These are phyloP conservation scores for Gasteruption jaculator DNA, from an alignment of 2,888 invertebrate species.

Conservation along the genomic window DNA sequence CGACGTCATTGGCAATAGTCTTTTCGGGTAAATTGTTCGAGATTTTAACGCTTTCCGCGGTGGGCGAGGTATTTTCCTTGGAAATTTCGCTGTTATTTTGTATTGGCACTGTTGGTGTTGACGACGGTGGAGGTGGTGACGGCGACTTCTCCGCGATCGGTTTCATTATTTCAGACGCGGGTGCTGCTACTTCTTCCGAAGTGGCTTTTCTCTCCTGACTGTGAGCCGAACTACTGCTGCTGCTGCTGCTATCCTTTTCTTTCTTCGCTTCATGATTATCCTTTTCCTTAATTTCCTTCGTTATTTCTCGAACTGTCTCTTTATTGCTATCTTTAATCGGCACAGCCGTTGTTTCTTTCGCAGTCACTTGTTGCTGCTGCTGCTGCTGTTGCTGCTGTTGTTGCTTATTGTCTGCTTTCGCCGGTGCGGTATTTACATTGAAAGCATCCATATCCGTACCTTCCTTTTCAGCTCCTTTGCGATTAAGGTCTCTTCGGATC, in stretches of 20 bases:
- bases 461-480: conserved; percentile 59
- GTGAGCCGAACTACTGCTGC: conserved; percentile 7
- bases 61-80: no score
- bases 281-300: conserved; percentile 36
- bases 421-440: conserved; percentile 40
- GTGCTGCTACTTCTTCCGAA: no score
- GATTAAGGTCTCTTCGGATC: conserved; percentile 54
- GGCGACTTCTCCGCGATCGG: conserved; percentile 4
- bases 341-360: conserved; percentile 24
- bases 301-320: conserved; percentile 26
- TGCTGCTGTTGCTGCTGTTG: conserved; percentile 21
- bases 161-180: no score
- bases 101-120: no score
- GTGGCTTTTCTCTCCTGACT: no score
- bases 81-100: conserved; percentile 7
- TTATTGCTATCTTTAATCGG: conserved; percentile 27
- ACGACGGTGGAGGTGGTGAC: conserved; percentile 3
- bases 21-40: no score
- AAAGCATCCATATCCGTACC: conserved; percentile 62
- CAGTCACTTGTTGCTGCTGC: conserved; percentile 18
- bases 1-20: conserved; percentile 39
- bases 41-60: no score
- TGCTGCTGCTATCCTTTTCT: conserved; percentile 23
- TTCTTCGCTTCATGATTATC: conserved; percentile 38
- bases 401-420: conserved; percentile 29